Percentiles rank a stretch among this genome's conserved stretches.
Evolutionary conservation across 2,113 vertebrate genomes (phyloP).

Genomic region (Charina bottae): DNA sequence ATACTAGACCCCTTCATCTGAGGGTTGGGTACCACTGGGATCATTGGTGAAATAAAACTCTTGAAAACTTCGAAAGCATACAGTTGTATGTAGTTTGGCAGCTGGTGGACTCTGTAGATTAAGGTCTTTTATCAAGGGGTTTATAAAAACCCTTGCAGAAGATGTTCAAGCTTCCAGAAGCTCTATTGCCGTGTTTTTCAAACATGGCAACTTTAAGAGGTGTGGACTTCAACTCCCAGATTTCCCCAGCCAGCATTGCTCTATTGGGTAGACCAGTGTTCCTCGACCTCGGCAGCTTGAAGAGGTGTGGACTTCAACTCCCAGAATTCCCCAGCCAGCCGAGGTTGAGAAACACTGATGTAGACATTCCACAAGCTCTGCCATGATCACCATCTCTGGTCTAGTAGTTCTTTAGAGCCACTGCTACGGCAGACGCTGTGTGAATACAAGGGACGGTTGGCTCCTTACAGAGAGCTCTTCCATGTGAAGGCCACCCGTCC

Average conservation of each 20-base stretch:
- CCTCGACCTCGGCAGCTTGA: neutral
- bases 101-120: no score
- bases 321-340: neutral
- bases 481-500: neutral
- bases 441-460: neutral
- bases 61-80: no score
- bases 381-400: no score
- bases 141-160: neutral
- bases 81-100: no score
- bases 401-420: neutral
- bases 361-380: neutral
- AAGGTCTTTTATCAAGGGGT: no score
- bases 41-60: no score
- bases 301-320: neutral
- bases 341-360: neutral
- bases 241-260: no score
- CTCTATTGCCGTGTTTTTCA: neutral
- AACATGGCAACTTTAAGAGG: neutral
- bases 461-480: neutral
- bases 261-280: no score
- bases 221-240: no score
- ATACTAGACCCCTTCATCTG: no score
- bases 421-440: fast-evolving
- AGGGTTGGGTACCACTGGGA: neutral
- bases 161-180: neutral